These are phyloP conservation scores for Microcebus griseorufus DNA, from an alignment of 2,113 vertebrate species.

Conservation along the genomic window DNA sequence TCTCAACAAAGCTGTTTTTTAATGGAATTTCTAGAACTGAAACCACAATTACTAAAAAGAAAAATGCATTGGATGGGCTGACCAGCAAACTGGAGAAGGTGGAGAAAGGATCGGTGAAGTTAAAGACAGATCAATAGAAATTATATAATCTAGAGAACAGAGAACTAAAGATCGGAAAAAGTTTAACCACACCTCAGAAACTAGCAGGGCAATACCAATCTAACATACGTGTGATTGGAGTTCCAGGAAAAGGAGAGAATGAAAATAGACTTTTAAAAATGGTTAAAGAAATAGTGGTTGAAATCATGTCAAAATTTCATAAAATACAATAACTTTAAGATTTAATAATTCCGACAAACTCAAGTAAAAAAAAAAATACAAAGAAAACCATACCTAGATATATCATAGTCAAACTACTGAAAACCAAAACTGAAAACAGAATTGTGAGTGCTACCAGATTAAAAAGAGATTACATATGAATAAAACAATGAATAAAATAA, in stretches of 20 bases:
- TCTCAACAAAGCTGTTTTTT: neutral
- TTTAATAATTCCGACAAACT: neutral
- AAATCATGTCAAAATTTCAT: neutral
- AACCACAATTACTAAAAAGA: neutral
- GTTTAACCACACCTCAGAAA: neutral
- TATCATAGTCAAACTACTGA: neutral
- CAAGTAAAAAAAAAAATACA: neutral
- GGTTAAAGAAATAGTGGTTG: neutral
- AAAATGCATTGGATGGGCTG: neutral
- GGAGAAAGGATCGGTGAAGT: neutral
- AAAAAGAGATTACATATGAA: neutral
- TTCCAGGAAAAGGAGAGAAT: conserved; percentile 1
- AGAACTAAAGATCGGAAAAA: neutral
- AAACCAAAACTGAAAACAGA: neutral
- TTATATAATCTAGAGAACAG: neutral
- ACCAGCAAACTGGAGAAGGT: neutral
- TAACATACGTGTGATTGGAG: neutral
- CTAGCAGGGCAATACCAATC: neutral
- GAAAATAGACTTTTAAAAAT: neutral
- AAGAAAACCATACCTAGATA: neutral
- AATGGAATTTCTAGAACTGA: conserved; percentile 32
- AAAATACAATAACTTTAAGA: neutral
- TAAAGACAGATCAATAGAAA: neutral
- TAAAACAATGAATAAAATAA: neutral
- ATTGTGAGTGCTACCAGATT: neutral